phyloP scores from a whole-genome alignment of 2,888 invertebrate species.

The Tromatobia lineatoria region DNA sequence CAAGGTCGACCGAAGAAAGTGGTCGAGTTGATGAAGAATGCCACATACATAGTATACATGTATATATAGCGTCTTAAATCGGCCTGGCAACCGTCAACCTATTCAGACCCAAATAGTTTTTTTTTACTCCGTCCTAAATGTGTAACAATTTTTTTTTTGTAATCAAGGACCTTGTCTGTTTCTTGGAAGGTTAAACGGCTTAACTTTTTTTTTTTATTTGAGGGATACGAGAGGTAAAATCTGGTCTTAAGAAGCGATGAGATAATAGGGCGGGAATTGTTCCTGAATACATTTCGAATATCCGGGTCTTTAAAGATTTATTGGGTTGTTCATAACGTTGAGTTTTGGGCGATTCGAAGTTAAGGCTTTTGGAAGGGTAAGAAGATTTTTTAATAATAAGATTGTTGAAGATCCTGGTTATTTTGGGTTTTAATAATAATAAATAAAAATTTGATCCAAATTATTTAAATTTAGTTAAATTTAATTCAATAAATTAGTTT shows the following conservation, averaged over 20 bases:
- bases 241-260: not conserved
- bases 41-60: not conserved
- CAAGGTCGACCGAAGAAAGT: too few species aligned
- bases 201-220: slow-evolving; percentile 23
- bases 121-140: not conserved
- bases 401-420: too few species aligned
- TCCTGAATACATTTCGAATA: not conserved
- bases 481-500: too few species aligned
- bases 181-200: slow-evolving; percentile 29
- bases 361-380: too few species aligned
- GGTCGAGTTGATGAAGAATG: too few species aligned
- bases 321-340: too few species aligned
- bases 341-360: too few species aligned
- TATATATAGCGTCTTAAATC: not conserved
- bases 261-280: not conserved
- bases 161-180: not conserved
- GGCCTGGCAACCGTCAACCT: slow-evolving; percentile 16
- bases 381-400: too few species aligned
- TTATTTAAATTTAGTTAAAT: too few species aligned
- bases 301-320: too few species aligned
- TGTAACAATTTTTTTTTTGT: slow-evolving; percentile 20
- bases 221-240: not conserved
- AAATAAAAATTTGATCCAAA: too few species aligned
- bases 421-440: too few species aligned
- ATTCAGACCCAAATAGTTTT: not conserved